Evolutionary conservation across 1,140 invertebrate species (phyloP).

Genomic region (Drosophila subobscura): DNA sequence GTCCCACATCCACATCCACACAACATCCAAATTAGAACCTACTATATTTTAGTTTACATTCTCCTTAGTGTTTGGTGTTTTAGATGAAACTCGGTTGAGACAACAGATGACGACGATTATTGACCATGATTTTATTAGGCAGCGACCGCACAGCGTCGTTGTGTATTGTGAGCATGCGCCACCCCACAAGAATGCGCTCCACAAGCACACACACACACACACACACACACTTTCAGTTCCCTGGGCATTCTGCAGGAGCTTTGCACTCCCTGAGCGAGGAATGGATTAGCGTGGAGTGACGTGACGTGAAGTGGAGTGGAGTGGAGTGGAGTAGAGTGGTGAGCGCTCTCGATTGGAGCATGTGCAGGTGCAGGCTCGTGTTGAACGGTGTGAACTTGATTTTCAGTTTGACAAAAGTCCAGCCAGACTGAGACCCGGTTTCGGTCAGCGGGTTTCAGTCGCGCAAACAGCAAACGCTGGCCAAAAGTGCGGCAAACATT

Average conservation of each 20-base stretch:
- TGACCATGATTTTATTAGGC: conserved; percentile 66
- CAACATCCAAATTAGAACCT: conserved; percentile 77
- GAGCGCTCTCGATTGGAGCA: conserved; percentile 4
- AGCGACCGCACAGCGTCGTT: conserved; percentile 16
- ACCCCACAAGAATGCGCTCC: conserved; percentile 5
- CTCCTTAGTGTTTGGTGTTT: conserved; percentile 83
- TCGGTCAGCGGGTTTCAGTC: neutral
- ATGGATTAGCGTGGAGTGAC: neutral
- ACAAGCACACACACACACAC: conserved; percentile 20
- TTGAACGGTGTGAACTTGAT: conserved; percentile 41
- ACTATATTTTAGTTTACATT: conserved; percentile 83
- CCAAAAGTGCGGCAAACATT: conserved; percentile 40
- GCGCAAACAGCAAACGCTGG: conserved; percentile 5
- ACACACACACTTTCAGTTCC: conserved; percentile 45
- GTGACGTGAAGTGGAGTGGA: no score
- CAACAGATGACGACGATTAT: conserved; percentile 80
- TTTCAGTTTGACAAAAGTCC: conserved; percentile 39
- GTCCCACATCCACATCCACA: conserved; percentile 58
- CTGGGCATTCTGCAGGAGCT: conserved; percentile 38
- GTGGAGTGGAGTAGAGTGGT: no score
- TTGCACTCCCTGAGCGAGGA: conserved; percentile 19
- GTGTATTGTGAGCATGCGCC: conserved; percentile 45
- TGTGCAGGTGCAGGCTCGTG: conserved; percentile 16
- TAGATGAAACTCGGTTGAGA: conserved; percentile 83
- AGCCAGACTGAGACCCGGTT: conserved; percentile 2